Percentiles rank a stretch among this genome's conserved stretches.
Conservation (phyloP, 2,888 invertebrate species). For the Mythimna pallens region DNA sequence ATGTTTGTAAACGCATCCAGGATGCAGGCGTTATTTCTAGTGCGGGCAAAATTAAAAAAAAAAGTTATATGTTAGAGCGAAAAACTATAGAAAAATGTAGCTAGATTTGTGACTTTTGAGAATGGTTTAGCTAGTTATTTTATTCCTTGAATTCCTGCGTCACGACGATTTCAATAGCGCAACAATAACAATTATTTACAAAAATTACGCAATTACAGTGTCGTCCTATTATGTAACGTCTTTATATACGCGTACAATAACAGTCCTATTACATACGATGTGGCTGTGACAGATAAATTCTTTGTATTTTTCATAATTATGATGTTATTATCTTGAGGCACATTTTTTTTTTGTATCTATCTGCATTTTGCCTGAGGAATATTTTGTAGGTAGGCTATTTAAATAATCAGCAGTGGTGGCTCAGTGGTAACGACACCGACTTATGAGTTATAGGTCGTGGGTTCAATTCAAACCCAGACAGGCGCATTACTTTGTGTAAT, state of each 20-base stretch:
- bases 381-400: background rate
- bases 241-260: constrained; percentile 51
- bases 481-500: no score
- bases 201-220: constrained; percentile 50
- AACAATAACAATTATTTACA: constrained; percentile 11
- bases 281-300: constrained; percentile 40
- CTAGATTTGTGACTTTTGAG: background rate
- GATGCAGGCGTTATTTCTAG: no score
- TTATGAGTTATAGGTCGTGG: no score
- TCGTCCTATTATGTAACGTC: constrained; percentile 32
- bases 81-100: background rate
- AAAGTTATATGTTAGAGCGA: no score
- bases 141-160: background rate
- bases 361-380: constrained; percentile 8
- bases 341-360: constrained; percentile 17
- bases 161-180: constrained; percentile 31
- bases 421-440: no score
- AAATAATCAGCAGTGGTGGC: no score
- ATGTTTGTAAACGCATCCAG: no score
- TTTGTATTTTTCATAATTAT: constrained; percentile 44
- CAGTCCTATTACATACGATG: constrained; percentile 34
- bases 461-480: no score
- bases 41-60: no score
- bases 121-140: background rate
- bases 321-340: constrained; percentile 21